A percentile compares a stretch with the other conserved stretches of the same genome.
These are phyloP conservation scores for Lapara coniferarum DNA, from an alignment of 2,888 invertebrate genomes.

Conservation along the genomic window DNA sequence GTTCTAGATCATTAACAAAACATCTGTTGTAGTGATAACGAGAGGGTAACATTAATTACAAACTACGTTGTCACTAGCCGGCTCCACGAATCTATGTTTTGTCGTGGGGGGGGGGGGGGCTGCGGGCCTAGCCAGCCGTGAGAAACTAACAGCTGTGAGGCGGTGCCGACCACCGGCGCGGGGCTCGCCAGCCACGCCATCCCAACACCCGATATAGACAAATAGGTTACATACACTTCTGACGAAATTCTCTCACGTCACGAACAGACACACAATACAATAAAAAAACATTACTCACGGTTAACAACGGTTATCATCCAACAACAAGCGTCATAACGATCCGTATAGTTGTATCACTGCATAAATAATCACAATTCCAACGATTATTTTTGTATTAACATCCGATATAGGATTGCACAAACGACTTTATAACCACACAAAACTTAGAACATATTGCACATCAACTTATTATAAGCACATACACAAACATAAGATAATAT, in stretches of 20 bases:
- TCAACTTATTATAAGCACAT: conserved; percentile 63
- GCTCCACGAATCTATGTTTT: conserved; percentile 27
- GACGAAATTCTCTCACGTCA: conserved; percentile 56
- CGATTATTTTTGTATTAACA: conserved; percentile 73
- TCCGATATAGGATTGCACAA: conserved; percentile 76
- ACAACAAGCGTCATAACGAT: conserved; percentile 75
- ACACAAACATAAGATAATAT: conserved; percentile 66
- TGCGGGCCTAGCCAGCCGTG: conserved; percentile 30
- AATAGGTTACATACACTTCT: conserved; percentile 73
- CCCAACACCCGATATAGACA: conserved; percentile 62
- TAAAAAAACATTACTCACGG: conserved; percentile 64
- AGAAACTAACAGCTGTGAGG: conserved; percentile 52
- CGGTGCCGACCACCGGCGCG: conserved; percentile 42
- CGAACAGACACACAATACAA: conserved; percentile 41
- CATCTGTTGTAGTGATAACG: conserved; percentile 52
- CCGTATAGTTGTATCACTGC: conserved; percentile 76
- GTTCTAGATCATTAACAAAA: conserved; percentile 42
- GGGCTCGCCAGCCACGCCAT: conserved; percentile 56
- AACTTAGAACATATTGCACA: conserved; percentile 78
- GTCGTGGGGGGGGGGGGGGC: too few species aligned
- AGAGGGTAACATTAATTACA: conserved; percentile 37
- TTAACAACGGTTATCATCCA: conserved; percentile 78
- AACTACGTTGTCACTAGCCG: conserved; percentile 32
- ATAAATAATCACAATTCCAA: conserved; percentile 82
- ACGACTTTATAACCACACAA: conserved; percentile 69